Conservation (phyloP, 2,113 vertebrate species). For the Hippolais icterina region DNA sequence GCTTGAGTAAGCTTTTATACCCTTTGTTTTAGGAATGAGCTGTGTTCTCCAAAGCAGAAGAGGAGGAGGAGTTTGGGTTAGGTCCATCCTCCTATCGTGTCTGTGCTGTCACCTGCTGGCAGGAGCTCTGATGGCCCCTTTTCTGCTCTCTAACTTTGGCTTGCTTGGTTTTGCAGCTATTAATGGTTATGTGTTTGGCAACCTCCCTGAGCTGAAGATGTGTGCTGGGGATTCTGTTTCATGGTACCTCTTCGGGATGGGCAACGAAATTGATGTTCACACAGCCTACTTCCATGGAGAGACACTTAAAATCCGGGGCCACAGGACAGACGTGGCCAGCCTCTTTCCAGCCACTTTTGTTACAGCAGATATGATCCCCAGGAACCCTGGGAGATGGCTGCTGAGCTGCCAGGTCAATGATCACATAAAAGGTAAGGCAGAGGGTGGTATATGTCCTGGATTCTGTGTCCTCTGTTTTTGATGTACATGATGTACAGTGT, state of each 20-base stretch:
- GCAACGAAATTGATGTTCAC: conserved; percentile 78
- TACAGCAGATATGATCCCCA: conserved; percentile 74
- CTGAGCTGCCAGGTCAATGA: conserved; percentile 76
- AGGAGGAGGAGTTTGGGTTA: neutral
- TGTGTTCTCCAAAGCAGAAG: neutral
- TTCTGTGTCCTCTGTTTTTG: neutral
- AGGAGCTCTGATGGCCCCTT: neutral
- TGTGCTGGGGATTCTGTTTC: conserved; percentile 70
- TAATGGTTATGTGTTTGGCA: conserved; percentile 80
- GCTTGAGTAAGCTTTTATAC: neutral
- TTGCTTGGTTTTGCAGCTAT: conserved; percentile 73
- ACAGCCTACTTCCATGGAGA: conserved; percentile 79
- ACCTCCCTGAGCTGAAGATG: conserved; percentile 74
- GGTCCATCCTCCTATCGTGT: accelerated
- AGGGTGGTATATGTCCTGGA: neutral
- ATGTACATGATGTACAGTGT: neutral
- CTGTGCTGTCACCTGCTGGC: neutral
- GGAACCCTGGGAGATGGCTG: conserved; percentile 72
- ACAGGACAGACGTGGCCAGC: conserved; percentile 72
- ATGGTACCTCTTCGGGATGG: conserved; percentile 81
- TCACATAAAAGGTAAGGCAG: conserved; percentile 72
- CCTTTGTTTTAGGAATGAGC: neutral
- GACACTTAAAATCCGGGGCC: conserved; percentile 67
- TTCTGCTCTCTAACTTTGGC: neutral
- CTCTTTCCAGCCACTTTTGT: conserved; percentile 81